Evolutionary conservation across 2,888 invertebrate species (phyloP).

Genomic region (Lysandra coridon): DNA sequence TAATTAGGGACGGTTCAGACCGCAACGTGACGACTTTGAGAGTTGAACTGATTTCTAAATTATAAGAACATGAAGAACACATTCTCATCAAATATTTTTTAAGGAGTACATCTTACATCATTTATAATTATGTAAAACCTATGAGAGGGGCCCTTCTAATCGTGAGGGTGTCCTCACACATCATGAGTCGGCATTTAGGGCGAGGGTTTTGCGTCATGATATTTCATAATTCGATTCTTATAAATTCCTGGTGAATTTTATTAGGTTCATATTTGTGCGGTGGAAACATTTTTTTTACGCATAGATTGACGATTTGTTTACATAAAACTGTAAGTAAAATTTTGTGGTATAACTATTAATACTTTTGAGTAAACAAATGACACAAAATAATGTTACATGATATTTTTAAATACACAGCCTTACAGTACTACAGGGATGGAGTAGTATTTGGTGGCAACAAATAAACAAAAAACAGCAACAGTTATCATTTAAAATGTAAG

Average conservation of each 20-base stretch:
- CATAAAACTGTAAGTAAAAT: neutral
- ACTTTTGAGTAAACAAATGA: neutral
- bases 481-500: too few relatives aligned
- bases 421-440: too few relatives aligned
- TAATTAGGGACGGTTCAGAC: too few relatives aligned
- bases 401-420: too few relatives aligned
- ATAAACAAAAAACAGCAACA: too few relatives aligned
- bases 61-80: too few relatives aligned
- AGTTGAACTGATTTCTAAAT: too few relatives aligned
- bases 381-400: too few relatives aligned
- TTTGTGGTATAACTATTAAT: neutral
- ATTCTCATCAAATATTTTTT: neutral
- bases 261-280: neutral
- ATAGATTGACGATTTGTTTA: neutral
- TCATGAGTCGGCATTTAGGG: constrained; percentile 28
- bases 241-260: constrained; percentile 1
- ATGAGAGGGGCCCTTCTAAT: constrained; percentile 20
- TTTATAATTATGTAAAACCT: constrained; percentile 12
- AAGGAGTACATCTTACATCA: neutral
- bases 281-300: neutral
- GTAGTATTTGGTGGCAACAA: too few relatives aligned
- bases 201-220: constrained; percentile 10
- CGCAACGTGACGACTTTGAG: too few relatives aligned
- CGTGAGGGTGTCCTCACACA: constrained; percentile 26
- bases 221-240: constrained; percentile 21